These are phyloP conservation scores for Amphimallon solstitiale DNA, from an alignment of 2,888 invertebrate species.

Conservation along the genomic window DNA sequence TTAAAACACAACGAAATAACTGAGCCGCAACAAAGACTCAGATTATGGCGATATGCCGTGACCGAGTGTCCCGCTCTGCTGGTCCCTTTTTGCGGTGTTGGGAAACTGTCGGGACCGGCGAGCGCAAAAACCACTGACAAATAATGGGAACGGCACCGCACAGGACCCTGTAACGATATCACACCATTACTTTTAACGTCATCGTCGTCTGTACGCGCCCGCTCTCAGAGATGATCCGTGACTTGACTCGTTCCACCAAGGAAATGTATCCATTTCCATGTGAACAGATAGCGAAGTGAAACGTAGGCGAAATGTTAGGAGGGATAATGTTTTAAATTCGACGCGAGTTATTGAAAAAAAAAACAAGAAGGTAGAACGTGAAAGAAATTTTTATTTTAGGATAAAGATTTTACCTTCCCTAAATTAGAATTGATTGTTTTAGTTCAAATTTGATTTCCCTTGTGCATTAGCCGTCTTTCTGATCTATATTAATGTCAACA, in stretches of 20 bases:
- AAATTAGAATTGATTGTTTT: no score
- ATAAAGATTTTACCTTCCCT: no score
- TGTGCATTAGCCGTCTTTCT: no score
- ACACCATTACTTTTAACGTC: slow-evolving; percentile 33
- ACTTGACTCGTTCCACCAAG: slow-evolving; percentile 8
- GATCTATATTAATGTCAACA: no score
- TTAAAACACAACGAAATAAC: slow-evolving; percentile 12
- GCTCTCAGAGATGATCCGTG: slow-evolving; percentile 24
- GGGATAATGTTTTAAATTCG: slow-evolving; percentile 29
- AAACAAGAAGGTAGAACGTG: no score
- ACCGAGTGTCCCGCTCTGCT: slow-evolving; percentile 49
- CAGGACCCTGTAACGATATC: slow-evolving; percentile 33
- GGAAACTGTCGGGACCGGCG: slow-evolving; percentile 22
- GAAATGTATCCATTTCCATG: slow-evolving; percentile 29
- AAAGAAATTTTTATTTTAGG: no score
- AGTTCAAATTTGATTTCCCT: no score
- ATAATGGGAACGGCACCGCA: slow-evolving; percentile 21
- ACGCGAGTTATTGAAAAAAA: slow-evolving; percentile 24
- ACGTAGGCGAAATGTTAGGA: slow-evolving; percentile 6
- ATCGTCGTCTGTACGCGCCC: slow-evolving; percentile 21
- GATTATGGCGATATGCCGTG: slow-evolving; percentile 54
- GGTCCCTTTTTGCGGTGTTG: slow-evolving; percentile 46
- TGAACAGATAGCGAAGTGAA: slow-evolving; percentile 16
- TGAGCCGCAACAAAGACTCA: slow-evolving; percentile 49
- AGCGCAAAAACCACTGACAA: slow-evolving; percentile 29